Evolutionary conservation across 2,797 vertebrate genomes (phyloP), one percentile per base, ranked within the genome.

Genomic region (Phoxinus dragarum): DNA sequence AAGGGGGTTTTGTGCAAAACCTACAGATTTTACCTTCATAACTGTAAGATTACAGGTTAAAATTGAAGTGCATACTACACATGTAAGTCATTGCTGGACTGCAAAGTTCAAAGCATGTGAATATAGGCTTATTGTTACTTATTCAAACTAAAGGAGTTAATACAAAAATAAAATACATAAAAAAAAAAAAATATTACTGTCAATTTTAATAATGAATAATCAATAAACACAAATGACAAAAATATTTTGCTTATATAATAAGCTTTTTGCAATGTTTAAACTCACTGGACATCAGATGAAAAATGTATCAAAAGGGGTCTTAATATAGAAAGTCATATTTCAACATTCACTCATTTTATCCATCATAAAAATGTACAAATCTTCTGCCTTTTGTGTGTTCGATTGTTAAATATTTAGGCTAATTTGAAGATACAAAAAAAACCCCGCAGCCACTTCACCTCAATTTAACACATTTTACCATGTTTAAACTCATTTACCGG

Each of bases 1-100:
- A 61, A 72, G 31, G 40, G 21, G 40, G 52, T 40, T 85, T 61
- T 71, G 52, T 27, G 67, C 40, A 12, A 85, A 77, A 72, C 47
- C n/a, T 40, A 61, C 52, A 19, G 67, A 61, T 23, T 85, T 85
- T 27, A 21, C 40, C 38, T 79, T 56, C 40, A 72, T n/a, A 56
- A n/a, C 36, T 17, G 16, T 61, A n/a, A 84, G 74, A 84, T 17
- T 3, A 66, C 21, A 34, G n/a, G 52, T 9, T 49, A 44, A 61
- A 59, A 17, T 3, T 12, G n/a, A 9, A 77, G 23, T 10, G 31
- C 6, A 1, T 34, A 66, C 14, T 7, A 66, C 27, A 66, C 0
- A 27, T 61, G n/a, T 4, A 67, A 52, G 21, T 52, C 44, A 6
- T 17, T 47, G 59, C n/a, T 66, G n/a, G 27, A 47, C n/a, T 1